Conservation (phyloP, 2,797 vertebrate species). For the Mus caroli region DNA sequence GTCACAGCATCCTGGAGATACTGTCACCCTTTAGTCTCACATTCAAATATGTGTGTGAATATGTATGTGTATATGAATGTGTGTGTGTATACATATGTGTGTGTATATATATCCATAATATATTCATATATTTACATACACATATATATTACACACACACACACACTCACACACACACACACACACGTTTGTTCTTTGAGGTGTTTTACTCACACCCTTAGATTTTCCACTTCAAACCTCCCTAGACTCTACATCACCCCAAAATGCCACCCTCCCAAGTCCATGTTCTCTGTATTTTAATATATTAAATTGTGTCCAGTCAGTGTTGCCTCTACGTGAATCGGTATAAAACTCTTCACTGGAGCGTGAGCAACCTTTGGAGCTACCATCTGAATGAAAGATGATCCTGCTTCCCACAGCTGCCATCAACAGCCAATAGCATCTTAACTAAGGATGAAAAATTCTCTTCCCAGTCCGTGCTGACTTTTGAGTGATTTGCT, state of each 20-base stretch:
- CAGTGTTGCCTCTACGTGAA: background rate
- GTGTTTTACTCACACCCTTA: background rate
- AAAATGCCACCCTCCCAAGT: background rate
- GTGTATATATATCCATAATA: background rate
- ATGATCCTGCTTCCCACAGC: background rate
- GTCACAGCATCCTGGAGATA: background rate
- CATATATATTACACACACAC: no score
- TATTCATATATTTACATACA: background rate
- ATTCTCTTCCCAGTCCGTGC: background rate
- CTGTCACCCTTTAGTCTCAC: background rate
- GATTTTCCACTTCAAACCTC: background rate
- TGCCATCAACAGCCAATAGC: background rate
- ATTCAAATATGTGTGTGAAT: background rate
- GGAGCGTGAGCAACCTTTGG: background rate
- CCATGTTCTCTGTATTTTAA: background rate
- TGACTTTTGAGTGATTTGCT: background rate
- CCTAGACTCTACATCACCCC: background rate
- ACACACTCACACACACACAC: no score
- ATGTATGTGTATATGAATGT: no score
- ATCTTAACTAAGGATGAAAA: background rate
- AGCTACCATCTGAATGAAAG: background rate
- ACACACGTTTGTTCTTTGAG: background rate
- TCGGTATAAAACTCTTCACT: background rate
- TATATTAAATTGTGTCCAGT: background rate
- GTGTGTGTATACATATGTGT: accelerated